These are phyloP conservation scores for Listrodromus nycthemerus DNA, from an alignment of 2,888 invertebrate species.

Conservation along the genomic window DNA sequence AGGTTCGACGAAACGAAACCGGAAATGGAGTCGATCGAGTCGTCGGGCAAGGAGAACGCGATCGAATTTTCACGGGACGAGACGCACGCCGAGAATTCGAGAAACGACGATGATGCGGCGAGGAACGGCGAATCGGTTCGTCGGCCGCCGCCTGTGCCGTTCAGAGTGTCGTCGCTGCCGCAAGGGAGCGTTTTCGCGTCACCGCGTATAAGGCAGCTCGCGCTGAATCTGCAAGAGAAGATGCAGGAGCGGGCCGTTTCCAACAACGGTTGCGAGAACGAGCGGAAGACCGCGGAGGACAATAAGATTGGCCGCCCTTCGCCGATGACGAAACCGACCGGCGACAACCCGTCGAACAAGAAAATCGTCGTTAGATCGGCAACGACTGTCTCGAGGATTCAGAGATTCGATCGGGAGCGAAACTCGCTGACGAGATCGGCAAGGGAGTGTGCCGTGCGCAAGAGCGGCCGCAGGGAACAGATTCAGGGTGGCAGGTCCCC, in stretches of 20 bases:
- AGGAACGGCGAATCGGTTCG: slow-evolving; percentile 32
- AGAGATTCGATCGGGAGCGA: slow-evolving; percentile 62
- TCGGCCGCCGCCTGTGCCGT: slow-evolving; percentile 59
- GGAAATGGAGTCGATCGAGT: slow-evolving; percentile 43
- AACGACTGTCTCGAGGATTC: slow-evolving; percentile 44
- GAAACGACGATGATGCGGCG: not conserved
- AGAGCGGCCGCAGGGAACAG: slow-evolving; percentile 62
- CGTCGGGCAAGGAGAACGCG: slow-evolving; percentile 59
- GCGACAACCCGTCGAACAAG: slow-evolving; percentile 14
- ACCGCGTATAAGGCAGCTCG: slow-evolving; percentile 71
- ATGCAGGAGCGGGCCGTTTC: slow-evolving; percentile 66
- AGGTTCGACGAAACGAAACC: slow-evolving; percentile 45
- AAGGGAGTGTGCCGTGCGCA: slow-evolving; percentile 59
- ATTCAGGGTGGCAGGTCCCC: slow-evolving; percentile 62
- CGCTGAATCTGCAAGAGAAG: slow-evolving; percentile 73
- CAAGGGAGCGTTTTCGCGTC: slow-evolving; percentile 72
- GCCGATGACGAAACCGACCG: not conserved
- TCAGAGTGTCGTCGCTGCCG: slow-evolving; percentile 62
- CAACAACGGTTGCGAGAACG: slow-evolving; percentile 21
- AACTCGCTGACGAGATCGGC: slow-evolving; percentile 55
- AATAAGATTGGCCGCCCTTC: slow-evolving; percentile 35
- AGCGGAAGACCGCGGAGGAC: slow-evolving; percentile 43
- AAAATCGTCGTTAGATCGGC: slow-evolving; percentile 50
- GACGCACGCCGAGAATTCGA: not conserved
- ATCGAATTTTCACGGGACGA: slow-evolving; percentile 23